A percentile compares a stretch with the other conserved stretches of the same genome.
Evolutionary conservation across 2,888 invertebrate genomes (phyloP).

Genomic region (Leucophenga montana): DNA sequence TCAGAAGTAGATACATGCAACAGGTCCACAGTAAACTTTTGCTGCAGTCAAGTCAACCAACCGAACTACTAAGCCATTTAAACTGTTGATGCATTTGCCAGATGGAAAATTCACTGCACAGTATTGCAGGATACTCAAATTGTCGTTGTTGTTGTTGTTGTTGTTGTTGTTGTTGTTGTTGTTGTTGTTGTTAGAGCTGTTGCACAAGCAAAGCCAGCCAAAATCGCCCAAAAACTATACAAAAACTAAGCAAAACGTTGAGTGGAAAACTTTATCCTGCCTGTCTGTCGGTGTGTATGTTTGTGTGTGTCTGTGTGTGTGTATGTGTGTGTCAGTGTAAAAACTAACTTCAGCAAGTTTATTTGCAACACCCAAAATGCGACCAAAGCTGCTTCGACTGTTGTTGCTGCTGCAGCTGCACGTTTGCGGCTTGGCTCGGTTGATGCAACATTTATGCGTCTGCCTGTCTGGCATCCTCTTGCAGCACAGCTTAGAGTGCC

Average conservation of each 20-base stretch:
- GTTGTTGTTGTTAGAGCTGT: not conserved
- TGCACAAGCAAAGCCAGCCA: conserved; percentile 5
- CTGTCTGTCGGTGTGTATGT: not conserved
- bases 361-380: too few relatives aligned
- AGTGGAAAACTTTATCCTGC: too few relatives aligned
- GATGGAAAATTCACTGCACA: not conserved
- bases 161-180: not conserved
- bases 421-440: too few relatives aligned
- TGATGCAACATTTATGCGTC: not conserved
- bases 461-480: not conserved
- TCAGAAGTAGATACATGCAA: not conserved
- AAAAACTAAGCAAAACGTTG: too few relatives aligned
- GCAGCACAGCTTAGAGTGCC: conserved; percentile 33
- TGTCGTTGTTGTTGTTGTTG: too few relatives aligned
- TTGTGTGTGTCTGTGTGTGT: not conserved
- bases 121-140: too few relatives aligned
- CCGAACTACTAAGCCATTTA: not conserved
- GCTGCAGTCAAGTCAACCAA: not conserved
- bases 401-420: too few relatives aligned
- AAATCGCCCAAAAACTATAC: not conserved
- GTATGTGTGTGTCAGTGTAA: too few relatives aligned
- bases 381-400: too few relatives aligned
- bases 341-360: too few relatives aligned
- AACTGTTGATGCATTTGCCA: not conserved
- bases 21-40: not conserved